A percentile compares a stretch with the other conserved stretches of the same genome.
Conservation (phyloP, 2,888 invertebrate genomes). For the Hoplodrina blanda region DNA sequence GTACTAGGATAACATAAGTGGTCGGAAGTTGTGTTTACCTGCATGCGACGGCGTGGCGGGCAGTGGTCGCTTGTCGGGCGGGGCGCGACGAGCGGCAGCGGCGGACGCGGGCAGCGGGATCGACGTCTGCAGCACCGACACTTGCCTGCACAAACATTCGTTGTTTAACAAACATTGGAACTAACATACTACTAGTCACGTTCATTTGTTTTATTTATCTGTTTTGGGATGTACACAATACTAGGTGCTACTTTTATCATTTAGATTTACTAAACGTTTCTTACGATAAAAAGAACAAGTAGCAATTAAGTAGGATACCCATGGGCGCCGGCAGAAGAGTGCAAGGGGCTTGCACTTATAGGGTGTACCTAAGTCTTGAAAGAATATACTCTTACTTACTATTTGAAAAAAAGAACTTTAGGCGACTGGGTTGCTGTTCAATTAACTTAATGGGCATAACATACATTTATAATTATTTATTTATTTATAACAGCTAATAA, state of each 20-base stretch:
- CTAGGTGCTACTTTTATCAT: not conserved
- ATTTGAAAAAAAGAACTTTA: no score
- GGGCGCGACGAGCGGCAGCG: conserved; percentile 93
- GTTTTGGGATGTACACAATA: not conserved
- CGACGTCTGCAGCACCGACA: conserved; percentile 93
- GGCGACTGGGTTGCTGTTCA: no score
- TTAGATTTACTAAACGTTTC: not conserved
- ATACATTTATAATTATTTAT: no score
- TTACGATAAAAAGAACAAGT: not conserved
- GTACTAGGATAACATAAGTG: conserved; percentile 35
- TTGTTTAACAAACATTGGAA: conserved; percentile 28
- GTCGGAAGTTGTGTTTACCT: conserved; percentile 68
- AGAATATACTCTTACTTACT: no score
- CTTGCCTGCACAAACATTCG: conserved; percentile 89
- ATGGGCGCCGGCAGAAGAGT: no score
- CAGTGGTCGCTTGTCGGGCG: conserved; percentile 95
- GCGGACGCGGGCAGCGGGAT: conserved; percentile 95
- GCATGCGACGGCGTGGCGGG: conserved; percentile 92
- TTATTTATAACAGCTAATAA: no score
- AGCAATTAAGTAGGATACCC: not conserved
- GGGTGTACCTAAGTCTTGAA: no score
- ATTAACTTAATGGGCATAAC: no score
- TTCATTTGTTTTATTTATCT: conserved; percentile 1
- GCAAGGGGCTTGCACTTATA: no score
- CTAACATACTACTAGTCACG: not conserved